Percentiles rank a stretch among this genome's conserved stretches.
Evolutionary conservation across 53 echinoderm and acorn worm genomes (phyloP).

Genomic region (Apostichopus leukothele): DNA sequence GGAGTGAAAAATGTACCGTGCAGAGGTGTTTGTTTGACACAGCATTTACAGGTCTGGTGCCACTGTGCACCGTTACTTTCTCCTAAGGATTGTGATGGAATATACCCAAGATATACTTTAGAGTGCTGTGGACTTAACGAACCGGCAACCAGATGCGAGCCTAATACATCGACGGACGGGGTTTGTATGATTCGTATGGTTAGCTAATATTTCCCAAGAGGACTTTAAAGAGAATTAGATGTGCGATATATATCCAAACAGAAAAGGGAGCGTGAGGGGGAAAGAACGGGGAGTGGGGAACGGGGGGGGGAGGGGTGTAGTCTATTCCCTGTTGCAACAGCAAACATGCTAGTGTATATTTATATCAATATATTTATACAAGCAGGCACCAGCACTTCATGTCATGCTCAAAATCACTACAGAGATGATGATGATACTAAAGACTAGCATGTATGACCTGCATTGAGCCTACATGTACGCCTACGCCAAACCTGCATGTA

Average conservation of each 20-base stretch:
- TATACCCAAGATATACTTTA: no score
- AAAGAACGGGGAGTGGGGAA: background rate
- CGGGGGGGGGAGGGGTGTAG: background rate
- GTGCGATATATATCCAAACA: constrained; percentile 9
- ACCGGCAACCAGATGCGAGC: no score
- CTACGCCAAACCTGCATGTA: no score
- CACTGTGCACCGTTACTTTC: no score
- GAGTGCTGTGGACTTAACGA: no score
- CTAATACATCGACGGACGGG: no score
- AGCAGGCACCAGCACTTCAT: constrained; percentile 23
- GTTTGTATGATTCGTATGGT: no score
- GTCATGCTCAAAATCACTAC: constrained; percentile 29
- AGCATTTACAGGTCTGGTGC: no score
- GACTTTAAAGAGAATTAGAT: constrained; percentile 7
- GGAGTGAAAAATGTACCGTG: no score
- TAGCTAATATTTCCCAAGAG: background rate
- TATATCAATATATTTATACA: background rate
- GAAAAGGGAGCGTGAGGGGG: constrained; percentile 24
- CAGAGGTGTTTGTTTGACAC: no score
- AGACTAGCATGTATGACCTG: background rate
- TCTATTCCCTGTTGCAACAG: constrained; percentile 15
- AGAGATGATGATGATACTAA: background rate
- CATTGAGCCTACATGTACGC: no score
- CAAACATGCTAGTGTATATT: constrained; percentile 27
- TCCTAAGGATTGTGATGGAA: no score